These are phyloP conservation scores for Bombus consobrinus DNA, from an alignment of 1,140 invertebrate genomes.

Conservation along the genomic window DNA sequence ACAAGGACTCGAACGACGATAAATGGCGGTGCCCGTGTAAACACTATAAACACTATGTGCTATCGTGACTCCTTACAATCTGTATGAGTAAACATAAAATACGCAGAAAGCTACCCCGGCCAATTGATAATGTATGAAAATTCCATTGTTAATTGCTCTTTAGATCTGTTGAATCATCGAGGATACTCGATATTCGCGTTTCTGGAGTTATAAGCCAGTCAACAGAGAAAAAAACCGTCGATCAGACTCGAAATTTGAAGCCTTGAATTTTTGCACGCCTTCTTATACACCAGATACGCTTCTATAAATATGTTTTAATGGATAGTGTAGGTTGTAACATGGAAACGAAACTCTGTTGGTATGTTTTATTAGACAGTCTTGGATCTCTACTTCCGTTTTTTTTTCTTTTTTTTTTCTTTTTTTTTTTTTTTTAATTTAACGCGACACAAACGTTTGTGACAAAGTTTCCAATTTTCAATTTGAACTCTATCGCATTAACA, in stretches of 20 bases:
- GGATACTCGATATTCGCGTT: neutral
- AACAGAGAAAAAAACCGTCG: neutral
- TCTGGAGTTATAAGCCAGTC: no score
- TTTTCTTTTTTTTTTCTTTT: neutral
- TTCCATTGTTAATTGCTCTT: slow-evolving; percentile 45
- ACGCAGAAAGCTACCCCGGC: neutral
- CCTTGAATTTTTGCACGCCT: slow-evolving; percentile 1
- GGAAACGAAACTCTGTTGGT: neutral
- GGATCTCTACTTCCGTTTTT: no score
- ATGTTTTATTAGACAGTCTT: neutral
- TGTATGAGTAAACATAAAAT: slow-evolving; percentile 38
- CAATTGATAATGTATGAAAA: slow-evolving; percentile 42
- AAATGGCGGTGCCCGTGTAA: slow-evolving; percentile 23
- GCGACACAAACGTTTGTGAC: neutral
- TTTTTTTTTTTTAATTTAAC: neutral
- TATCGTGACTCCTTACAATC: slow-evolving; percentile 41
- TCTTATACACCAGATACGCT: neutral
- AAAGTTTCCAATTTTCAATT: neutral
- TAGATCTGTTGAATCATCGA: neutral
- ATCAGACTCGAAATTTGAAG: neutral
- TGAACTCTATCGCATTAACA: no score
- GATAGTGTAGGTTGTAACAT: neutral
- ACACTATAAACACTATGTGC: slow-evolving; percentile 20
- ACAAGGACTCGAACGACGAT: neutral
- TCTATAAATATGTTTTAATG: slow-evolving; percentile 15